Percentiles rank a stretch among this genome's conserved stretches.
These are phyloP conservation scores for Peucedramus taeniatus DNA, from an alignment of 2,113 vertebrate genomes.

Conservation along the genomic window DNA sequence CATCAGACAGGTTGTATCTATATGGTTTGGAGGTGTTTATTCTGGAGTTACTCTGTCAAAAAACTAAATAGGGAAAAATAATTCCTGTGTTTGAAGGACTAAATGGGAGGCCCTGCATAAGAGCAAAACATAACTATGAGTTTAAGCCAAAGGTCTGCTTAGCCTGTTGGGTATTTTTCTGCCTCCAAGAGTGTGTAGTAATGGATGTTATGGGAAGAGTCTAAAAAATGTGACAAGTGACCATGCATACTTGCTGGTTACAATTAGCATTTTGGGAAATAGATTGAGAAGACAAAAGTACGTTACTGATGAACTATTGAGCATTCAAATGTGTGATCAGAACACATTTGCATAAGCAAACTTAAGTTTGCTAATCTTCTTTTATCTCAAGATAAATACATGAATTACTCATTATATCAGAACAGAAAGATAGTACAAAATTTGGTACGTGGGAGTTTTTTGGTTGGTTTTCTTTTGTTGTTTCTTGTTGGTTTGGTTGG, in stretches of 20 bases:
- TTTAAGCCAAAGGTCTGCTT: not conserved
- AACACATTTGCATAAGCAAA: too few species aligned
- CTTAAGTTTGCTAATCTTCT: not conserved
- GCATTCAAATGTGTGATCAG: not conserved
- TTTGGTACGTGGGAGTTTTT: fast-evolving
- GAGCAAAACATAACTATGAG: not conserved
- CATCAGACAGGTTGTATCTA: not conserved
- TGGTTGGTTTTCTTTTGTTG: not conserved
- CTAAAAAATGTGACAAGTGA: not conserved
- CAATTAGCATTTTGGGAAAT: not conserved
- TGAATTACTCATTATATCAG: not conserved
- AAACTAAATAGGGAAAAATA: not conserved
- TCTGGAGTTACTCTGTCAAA: not conserved
- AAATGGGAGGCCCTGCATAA: not conserved
- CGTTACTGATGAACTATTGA: not conserved
- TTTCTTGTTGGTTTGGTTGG: not conserved
- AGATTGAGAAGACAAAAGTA: not conserved
- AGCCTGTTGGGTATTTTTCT: not conserved
- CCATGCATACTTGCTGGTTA: not conserved
- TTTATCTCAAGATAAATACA: not conserved
- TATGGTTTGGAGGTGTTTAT: not conserved
- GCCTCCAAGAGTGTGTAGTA: not conserved
- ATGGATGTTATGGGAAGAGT: not conserved
- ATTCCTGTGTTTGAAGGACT: not conserved
- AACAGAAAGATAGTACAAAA: not conserved